Base-by-base conservation (phyloP, 2,797 vertebrate species). In the Naso thynnoides region DNA sequence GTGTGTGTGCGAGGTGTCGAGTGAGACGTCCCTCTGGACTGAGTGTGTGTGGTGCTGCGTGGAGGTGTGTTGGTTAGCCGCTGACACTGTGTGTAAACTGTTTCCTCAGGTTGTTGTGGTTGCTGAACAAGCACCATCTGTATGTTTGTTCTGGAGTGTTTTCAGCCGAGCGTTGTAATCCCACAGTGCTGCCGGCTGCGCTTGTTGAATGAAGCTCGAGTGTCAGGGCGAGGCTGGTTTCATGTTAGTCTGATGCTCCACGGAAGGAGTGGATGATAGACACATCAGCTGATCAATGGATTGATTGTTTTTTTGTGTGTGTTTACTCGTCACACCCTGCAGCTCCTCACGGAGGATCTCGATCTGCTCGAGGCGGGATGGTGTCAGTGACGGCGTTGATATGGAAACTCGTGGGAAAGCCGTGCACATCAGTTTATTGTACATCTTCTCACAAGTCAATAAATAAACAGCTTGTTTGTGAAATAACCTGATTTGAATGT, bases 121-220 rank as follows among this genome's bases (percentile, higher is more conserved):
- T 66, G 73, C 57, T 86, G 73, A 85, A 71, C 67, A 81, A 86
- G 82, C 78, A 68, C 65, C 84, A 79, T 85, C 79, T 90, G 89
- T 44, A 2, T 79, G 86, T 83, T 76, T 87, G 73, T 52, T 69
- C 39, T 42, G 70, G 44, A 72, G 65, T 33, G 39, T 48, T 6
- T 84, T 78, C 53, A 76, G 79, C 77, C 56, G 2, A 47, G 76
- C 13, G 6, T 5, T 18, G 33, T 58, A 57, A 63, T 84, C 81
- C 74, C 70, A 7, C 78, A 52, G 70, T 0, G 55, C 83, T 15
- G 73, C 68, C 11, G 63, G 73, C 76, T 49, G 5, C n/a, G 54
- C 50, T 26, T 81, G 77, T 33, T 55, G 69, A 73, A 33, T 50
- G 48, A 23, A 49, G 56, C 76, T 68, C 2, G 5, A 24, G 57